Base-by-base conservation (phyloP, 1,140 invertebrate genomes). In the Pseudomyrmex cubaensis region DNA sequence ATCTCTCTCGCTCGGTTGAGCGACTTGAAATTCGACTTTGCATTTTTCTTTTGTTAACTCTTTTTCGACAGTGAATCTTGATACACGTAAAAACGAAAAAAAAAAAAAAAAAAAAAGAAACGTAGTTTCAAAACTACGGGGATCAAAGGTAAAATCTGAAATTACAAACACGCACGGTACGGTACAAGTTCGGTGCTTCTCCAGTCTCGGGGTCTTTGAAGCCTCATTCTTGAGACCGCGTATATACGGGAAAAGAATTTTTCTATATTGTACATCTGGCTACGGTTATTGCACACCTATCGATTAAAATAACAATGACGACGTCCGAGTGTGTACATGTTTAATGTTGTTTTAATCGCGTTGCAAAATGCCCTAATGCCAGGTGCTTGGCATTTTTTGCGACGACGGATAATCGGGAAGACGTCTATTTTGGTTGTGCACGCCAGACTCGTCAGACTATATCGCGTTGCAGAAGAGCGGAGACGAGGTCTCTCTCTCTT, bases 361-460 rank as follows among this genome's bases (percentile, higher is more conserved):
- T 80, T 50, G 46, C 76, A 48, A 80, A 61, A 35, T 44, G 35
- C 13, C 54, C 54, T 35, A 80, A 80, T 59, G 76, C 59, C 54
- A 22, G 52, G 70, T 57, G 48, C 44, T 80, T 72, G 10, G 35
- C 56, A 8, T 70, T 80, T 80, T 80, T 78, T 78, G 17, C n/a
- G 35, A 17, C n/a, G 35, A 17, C 22, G 64, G 76, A 25, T 72
- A 80, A 64, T 56, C 75, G 46, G n/a, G 75, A 35, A 77, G 52
- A 80, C 66, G 54, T 80, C 76, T 80, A 80, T 80, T 80, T 80
- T 80, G 66, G 76, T 80, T 80, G 17, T 72, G 76, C 76, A 80
- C 66, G 56, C 54, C 66, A 80, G 76, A 72, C 76, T 80, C 76
- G 66, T 70, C 54, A 70, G 62, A 77, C 74, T 80, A 67, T 35